phyloP scores from a whole-genome alignment of 2,888 invertebrate genomes.

The Notodonta dromedarius region DNA sequence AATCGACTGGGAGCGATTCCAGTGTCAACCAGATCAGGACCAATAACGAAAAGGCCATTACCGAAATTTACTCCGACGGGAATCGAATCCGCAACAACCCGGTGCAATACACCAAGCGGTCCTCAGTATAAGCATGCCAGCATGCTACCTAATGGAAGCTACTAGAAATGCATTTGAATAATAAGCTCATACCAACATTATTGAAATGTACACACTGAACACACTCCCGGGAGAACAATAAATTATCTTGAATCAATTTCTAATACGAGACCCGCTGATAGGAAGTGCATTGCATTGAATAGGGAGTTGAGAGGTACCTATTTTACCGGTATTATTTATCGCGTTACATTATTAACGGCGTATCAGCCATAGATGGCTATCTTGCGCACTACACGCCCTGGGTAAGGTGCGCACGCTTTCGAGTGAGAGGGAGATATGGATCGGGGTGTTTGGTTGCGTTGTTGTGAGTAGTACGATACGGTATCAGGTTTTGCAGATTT shows the following conservation, averaged over 20 bases:
- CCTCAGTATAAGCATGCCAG: no score
- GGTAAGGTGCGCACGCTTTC: constrained; percentile 76
- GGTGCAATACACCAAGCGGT: no score
- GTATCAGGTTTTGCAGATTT: constrained; percentile 1
- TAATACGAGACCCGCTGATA: constrained; percentile 56
- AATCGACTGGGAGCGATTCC: no score
- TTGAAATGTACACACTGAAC: constrained; percentile 45
- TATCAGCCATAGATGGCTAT: constrained; percentile 79
- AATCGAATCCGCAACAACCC: no score
- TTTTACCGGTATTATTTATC: constrained; percentile 79
- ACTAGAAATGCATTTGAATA: constrained; percentile 29
- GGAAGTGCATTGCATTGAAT: constrained; percentile 59
- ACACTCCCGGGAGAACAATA: constrained; percentile 39
- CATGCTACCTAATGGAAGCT: constrained; percentile 6
- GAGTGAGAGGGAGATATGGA: constrained; percentile 67
- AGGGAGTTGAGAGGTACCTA: constrained; percentile 54
- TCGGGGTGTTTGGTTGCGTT: constrained; percentile 52
- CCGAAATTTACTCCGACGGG: no score
- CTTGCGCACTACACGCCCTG: constrained; percentile 70
- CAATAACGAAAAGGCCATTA: no score
- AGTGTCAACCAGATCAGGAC: no score
- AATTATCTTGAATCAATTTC: constrained; percentile 67
- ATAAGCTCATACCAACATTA: constrained; percentile 29
- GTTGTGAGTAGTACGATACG: constrained; percentile 36
- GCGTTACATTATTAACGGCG: constrained; percentile 79